These are phyloP conservation scores for Amphipyra tragopoginis DNA, from an alignment of 2,888 invertebrate species.

Conservation along the genomic window DNA sequence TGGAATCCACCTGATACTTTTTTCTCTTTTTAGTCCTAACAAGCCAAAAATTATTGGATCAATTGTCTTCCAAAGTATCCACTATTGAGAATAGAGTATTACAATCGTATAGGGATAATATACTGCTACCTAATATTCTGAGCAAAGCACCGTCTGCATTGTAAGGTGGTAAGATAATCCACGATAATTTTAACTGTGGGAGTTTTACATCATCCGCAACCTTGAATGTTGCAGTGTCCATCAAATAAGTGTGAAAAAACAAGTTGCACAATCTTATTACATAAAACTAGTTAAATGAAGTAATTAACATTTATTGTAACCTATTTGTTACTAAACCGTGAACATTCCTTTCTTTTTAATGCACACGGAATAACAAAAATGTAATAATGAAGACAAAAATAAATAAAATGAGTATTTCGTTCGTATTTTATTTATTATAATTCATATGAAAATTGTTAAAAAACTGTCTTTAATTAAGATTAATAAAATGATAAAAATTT, in stretches of 20 bases:
- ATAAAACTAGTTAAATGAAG: conserved; percentile 15
- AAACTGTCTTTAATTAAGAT: conserved; percentile 85
- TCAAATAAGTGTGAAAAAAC: background rate
- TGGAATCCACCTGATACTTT: too few species aligned
- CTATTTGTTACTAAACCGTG: conserved; percentile 35
- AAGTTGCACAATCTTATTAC: background rate
- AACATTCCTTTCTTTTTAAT: conserved; percentile 29
- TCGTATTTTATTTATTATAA: conserved; percentile 82
- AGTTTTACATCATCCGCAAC: too few species aligned
- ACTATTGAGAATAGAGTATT: too few species aligned
- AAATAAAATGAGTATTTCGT: conserved; percentile 66
- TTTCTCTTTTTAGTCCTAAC: too few species aligned
- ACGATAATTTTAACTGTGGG: too few species aligned
- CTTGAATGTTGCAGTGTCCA: too few species aligned
- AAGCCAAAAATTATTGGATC: too few species aligned
- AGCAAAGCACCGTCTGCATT: too few species aligned
- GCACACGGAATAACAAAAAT: conserved; percentile 14
- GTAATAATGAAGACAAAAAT: conserved; percentile 21
- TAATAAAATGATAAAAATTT: conserved; percentile 78
- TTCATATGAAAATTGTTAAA: conserved; percentile 85
- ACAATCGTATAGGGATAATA: too few species aligned
- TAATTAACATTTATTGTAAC: conserved; percentile 28
- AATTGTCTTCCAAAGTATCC: too few species aligned
- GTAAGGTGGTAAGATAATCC: too few species aligned
- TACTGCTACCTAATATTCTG: too few species aligned